Percentiles rank a stretch among this genome's conserved stretches.
These are phyloP conservation scores for Falco novaeseelandiae DNA, from an alignment of 2,797 vertebrate species.

Conservation along the genomic window DNA sequence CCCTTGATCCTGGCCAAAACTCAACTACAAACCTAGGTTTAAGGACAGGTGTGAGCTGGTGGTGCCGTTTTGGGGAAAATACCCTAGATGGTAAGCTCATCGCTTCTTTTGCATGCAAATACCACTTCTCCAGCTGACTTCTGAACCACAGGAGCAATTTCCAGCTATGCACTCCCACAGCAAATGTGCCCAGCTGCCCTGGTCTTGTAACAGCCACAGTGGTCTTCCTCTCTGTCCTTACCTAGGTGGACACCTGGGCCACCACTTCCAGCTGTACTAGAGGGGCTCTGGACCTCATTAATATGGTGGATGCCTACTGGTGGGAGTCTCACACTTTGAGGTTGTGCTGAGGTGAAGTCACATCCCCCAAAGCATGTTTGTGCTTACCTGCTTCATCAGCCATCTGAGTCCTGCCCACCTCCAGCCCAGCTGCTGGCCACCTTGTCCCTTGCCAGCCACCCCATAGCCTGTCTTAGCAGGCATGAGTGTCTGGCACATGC, in stretches of 20 bases:
- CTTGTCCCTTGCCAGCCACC: rapidly evolving
- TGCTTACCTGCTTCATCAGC: not conserved
- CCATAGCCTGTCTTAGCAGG: not conserved
- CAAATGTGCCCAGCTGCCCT: not conserved
- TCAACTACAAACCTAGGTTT: not conserved
- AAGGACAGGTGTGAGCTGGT: not conserved
- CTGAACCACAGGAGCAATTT: not conserved
- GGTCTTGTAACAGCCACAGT: not conserved
- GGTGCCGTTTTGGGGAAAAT: not conserved
- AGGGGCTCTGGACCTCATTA: rapidly evolving
- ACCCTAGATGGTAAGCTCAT: not conserved
- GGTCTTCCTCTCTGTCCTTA: not conserved
- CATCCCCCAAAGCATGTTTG: not conserved
- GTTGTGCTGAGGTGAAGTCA: not conserved
- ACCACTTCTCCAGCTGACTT: not conserved
- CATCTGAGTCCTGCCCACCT: not conserved
- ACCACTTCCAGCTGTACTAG: not conserved
- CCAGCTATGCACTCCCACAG: not conserved
- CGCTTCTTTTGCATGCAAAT: not conserved
- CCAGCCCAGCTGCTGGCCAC: not conserved
- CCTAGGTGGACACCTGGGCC: not conserved
- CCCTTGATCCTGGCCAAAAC: not conserved
- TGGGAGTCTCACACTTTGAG: not conserved
- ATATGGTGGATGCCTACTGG: rapidly evolving
- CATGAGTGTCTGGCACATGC: not conserved